Conservation (phyloP, 2,113 vertebrate species). For the Bucco capensis region DNA sequence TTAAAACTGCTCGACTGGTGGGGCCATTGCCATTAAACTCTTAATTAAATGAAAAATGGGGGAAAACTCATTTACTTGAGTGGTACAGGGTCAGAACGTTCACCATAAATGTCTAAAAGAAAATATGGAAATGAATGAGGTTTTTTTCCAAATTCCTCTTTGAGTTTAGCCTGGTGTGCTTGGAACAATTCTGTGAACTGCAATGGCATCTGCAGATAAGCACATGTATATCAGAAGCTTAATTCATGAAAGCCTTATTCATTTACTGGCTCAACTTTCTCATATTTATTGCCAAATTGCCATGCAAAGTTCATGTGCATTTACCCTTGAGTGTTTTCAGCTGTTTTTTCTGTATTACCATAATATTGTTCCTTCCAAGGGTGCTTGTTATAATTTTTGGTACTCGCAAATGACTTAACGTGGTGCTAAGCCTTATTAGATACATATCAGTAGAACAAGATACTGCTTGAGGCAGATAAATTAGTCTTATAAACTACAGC, state of each 20-base stretch:
- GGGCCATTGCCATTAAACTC: background rate
- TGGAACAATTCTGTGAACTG: background rate
- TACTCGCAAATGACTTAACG: conserved; percentile 14
- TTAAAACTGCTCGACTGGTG: background rate
- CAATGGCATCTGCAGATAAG: background rate
- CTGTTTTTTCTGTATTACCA: background rate
- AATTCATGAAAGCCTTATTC: background rate
- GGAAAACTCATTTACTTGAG: background rate
- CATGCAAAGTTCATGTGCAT: background rate
- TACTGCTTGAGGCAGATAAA: background rate
- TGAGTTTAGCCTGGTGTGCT: background rate
- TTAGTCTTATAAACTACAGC: background rate
- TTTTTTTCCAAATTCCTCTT: background rate
- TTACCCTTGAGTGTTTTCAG: background rate
- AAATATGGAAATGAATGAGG: background rate
- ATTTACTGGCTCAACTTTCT: background rate
- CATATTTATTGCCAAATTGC: background rate
- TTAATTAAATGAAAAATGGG: background rate
- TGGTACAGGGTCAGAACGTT: background rate
- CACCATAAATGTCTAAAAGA: background rate
- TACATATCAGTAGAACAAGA: background rate
- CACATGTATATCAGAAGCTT: background rate
- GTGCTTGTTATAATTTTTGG: background rate
- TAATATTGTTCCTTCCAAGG: background rate
- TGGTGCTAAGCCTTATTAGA: conserved; percentile 8